Conservation (phyloP, 2,113 vertebrate species). For the Ptilonorhynchus violaceus region DNA sequence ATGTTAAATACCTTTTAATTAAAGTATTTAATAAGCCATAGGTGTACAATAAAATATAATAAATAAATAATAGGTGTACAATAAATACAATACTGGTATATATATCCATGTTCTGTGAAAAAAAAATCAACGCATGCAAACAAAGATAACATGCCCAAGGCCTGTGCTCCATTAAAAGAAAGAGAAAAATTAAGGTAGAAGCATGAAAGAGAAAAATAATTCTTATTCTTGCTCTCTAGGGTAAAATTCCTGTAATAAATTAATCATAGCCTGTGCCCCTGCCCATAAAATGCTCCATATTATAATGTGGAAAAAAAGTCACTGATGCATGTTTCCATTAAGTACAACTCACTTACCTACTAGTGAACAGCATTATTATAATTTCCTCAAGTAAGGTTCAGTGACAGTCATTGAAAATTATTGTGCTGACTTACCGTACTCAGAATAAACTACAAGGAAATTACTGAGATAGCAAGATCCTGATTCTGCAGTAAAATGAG, state of each 20-base stretch:
- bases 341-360: not conserved
- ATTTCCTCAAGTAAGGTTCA: not conserved
- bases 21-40: constrained; percentile 54
- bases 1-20: constrained; percentile 58
- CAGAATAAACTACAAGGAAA: not conserved
- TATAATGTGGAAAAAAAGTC: not conserved
- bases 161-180: constrained; percentile 12
- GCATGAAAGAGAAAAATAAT: constrained; percentile 10
- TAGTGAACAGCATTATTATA: not conserved
- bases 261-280: not conserved
- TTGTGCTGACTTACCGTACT: not conserved
- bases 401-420: not conserved
- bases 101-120: not conserved
- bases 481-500: not conserved
- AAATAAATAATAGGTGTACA: constrained; percentile 10
- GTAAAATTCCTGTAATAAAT: not conserved
- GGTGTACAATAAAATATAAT: not conserved
- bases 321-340: not conserved
- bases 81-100: not conserved
- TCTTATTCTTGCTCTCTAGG: not conserved
- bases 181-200: constrained; percentile 16
- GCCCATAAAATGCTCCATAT: constrained; percentile 47
- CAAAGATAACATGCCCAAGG: constrained; percentile 26
- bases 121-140: constrained; percentile 20
- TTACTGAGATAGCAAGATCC: not conserved